Percentiles rank a stretch among this genome's conserved stretches.
phyloP scores from a whole-genome alignment of 53 echinoderm and acorn worm genomes.

The Crossaster papposus region DNA sequence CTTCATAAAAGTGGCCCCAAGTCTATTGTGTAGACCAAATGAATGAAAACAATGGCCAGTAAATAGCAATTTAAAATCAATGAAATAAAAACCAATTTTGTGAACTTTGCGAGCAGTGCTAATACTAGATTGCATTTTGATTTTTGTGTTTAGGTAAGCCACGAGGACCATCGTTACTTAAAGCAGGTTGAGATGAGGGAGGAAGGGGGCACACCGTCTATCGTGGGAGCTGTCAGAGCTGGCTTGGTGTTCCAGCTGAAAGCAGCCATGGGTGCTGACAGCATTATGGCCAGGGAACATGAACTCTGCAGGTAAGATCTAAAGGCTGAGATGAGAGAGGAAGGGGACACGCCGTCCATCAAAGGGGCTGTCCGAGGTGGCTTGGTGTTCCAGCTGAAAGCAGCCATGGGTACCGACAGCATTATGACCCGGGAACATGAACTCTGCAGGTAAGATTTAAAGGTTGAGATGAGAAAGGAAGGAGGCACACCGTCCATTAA shows the following conservation, averaged over 20 bases:
- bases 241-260: conserved; percentile 89
- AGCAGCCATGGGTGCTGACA: conserved; percentile 79
- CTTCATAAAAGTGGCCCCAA: no score
- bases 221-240: conserved; percentile 90
- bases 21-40: no score
- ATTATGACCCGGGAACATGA: conserved; percentile 86
- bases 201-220: conserved; percentile 94
- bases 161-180: conserved; percentile 85
- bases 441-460: conserved; percentile 90
- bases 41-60: no score
- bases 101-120: not conserved
- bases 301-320: conserved; percentile 88
- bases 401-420: conserved; percentile 76
- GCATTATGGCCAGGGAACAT: conserved; percentile 85
- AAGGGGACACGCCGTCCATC: conserved; percentile 93
- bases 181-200: conserved; percentile 97
- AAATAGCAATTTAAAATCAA: no score
- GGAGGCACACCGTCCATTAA: conserved; percentile 93
- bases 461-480: conserved; percentile 97
- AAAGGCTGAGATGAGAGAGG: conserved; percentile 97
- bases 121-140: not conserved
- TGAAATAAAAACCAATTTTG: no score
- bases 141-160: conserved; percentile 67
- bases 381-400: conserved; percentile 84
- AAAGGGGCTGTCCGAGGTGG: conserved; percentile 92